A percentile compares a stretch with the other conserved stretches of the same genome.
phyloP scores from a whole-genome alignment of 2,113 vertebrate genomes.

The Chascanopsetta lugubris region DNA sequence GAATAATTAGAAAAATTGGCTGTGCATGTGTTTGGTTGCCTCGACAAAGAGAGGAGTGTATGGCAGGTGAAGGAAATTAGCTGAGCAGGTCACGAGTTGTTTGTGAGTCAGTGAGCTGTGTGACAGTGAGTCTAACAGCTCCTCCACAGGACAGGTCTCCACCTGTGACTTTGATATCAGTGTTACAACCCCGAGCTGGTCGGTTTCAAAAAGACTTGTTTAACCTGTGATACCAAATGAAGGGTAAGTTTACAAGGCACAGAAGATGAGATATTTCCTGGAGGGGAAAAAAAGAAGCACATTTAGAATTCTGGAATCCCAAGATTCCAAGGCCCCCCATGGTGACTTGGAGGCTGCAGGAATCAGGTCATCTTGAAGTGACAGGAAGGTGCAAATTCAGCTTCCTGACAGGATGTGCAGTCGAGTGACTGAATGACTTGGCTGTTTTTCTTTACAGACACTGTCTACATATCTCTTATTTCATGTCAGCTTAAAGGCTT shows the following conservation, averaged over 20 bases:
- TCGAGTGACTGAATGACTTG: neutral
- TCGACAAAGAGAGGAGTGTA: slow-evolving; percentile 35
- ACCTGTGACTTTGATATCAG: slow-evolving; percentile 60
- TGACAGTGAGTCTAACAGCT: slow-evolving; percentile 69
- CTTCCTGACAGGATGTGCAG: slow-evolving; percentile 58
- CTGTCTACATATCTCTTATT: no score
- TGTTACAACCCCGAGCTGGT: slow-evolving; percentile 33
- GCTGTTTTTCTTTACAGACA: no score
- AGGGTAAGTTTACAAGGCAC: slow-evolving; percentile 44
- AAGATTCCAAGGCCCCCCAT: slow-evolving; percentile 46
- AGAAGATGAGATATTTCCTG: slow-evolving; percentile 34
- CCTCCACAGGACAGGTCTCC: slow-evolving; percentile 59
- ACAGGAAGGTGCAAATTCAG: slow-evolving; percentile 42
- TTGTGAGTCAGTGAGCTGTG: slow-evolving; percentile 72
- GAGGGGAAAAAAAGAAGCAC: slow-evolving; percentile 44
- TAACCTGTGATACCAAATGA: slow-evolving; percentile 37
- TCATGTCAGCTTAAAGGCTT: no score
- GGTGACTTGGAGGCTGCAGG: slow-evolving; percentile 29
- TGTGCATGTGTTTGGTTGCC: slow-evolving; percentile 15
- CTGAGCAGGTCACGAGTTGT: slow-evolving; percentile 61
- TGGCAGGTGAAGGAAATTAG: slow-evolving; percentile 42
- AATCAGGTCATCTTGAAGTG: slow-evolving; percentile 53
- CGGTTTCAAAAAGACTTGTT: slow-evolving; percentile 26
- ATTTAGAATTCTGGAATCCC: slow-evolving; percentile 56
- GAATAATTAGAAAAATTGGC: slow-evolving; percentile 32